These are phyloP conservation scores for Heliocidaris erythrogramma DNA, from an alignment of 35 echinoderm and acorn worm genomes.

Conservation along the genomic window DNA sequence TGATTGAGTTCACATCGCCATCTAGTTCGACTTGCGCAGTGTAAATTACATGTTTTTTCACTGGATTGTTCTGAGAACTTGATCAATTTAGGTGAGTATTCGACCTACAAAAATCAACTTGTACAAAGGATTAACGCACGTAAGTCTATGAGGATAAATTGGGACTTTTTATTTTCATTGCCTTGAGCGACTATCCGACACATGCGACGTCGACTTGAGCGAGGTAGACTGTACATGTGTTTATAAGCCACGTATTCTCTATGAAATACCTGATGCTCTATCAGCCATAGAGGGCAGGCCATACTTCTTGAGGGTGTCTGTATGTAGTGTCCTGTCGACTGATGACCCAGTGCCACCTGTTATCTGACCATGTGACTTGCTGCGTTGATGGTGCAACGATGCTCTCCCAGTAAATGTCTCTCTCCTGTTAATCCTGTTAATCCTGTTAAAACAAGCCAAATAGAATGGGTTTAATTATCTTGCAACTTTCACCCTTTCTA, in stretches of 20 bases:
- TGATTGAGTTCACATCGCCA: too few species aligned
- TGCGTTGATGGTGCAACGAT: slow-evolving; percentile 46
- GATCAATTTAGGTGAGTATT: too few species aligned
- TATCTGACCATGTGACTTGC: slow-evolving; percentile 48
- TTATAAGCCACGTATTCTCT: background rate
- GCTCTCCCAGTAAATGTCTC: slow-evolving; percentile 50
- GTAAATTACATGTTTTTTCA: too few species aligned
- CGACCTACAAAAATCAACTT: too few species aligned
- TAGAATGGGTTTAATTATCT: background rate
- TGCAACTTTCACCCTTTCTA: background rate
- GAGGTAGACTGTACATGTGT: too few species aligned
- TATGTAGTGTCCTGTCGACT: slow-evolving; percentile 5
- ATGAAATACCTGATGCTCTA: slow-evolving; percentile 46
- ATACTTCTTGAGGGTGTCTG: slow-evolving; percentile 72
- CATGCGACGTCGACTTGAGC: too few species aligned
- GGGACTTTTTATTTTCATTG: too few species aligned
- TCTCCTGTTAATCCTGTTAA: background rate
- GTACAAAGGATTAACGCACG: too few species aligned
- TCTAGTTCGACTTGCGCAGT: too few species aligned
- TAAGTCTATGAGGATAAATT: too few species aligned
- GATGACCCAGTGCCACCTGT: background rate
- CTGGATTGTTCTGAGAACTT: too few species aligned
- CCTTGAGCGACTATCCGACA: too few species aligned
- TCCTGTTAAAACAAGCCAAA: background rate
- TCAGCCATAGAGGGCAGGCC: slow-evolving; percentile 78